Evolutionary conservation across 2,113 vertebrate species (phyloP), one percentile per base, ranked within the genome.

Genomic region (Typhlomys cinereus): DNA sequence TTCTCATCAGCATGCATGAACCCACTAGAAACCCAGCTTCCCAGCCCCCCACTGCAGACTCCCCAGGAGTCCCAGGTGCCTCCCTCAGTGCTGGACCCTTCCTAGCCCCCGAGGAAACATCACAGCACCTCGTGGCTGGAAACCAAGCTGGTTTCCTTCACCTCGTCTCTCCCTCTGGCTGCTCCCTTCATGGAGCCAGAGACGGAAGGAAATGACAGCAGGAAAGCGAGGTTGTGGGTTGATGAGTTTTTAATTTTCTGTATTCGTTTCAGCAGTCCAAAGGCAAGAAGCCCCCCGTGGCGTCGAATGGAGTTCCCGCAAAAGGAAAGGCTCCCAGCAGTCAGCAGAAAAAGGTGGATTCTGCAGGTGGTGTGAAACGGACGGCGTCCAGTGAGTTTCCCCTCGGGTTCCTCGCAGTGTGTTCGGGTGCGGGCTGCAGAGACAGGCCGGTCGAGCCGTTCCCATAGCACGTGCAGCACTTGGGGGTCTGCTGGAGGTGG

Each of bases 251-350:
- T 90, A 27, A 93, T 36, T 21, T 39, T 25, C 13, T 13, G 0
- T 82, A 4, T 91, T 27, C 88, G 2, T 87, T 50, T 71, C 57
- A 23, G 84, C 93, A 97, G 96, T 9, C 89, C n/a, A 97, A 94
- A 90, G 78, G 92, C 1, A 96, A 94, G 18, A 97, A 97, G 48
- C 94, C 96, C 17, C 95, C 96, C 0, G 0, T 34, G 1, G 89
- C 92, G 1, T 84, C 94, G 25, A 93, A 34, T 0, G 96, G 95
- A 17, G 9, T 87, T 1, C 2, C 86, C 0, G 92, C 92, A 1
- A 96, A 90, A 73, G 95, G 94, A 21, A 96, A 93, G 90, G 4
- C 79, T 2, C 59, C 2, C 3, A 84, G 76, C 54, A 12, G 61
- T 3, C 96, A 85, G 89, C 96, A 75, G 1, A 96, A 78, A 3